Evolutionary conservation across 2,888 invertebrate genomes (phyloP).

Genomic region (Fragum whitleyi): DNA sequence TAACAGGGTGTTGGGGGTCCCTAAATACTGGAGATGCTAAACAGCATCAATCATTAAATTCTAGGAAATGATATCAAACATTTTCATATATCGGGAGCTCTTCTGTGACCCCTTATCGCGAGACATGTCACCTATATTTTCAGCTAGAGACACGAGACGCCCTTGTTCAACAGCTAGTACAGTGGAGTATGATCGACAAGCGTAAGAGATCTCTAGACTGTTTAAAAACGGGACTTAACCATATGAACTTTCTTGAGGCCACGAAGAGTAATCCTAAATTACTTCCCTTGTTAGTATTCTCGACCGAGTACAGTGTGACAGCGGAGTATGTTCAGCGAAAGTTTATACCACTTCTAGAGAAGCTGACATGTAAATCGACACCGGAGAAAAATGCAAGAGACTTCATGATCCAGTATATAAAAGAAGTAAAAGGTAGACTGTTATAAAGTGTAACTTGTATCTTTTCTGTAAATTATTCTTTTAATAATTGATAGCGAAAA

Average conservation of each 20-base stretch:
- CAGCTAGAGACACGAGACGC: slow-evolving; percentile 50
- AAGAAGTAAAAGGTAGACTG: slow-evolving; percentile 51
- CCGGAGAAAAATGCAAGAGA: slow-evolving; percentile 36
- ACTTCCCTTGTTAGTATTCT: slow-evolving; percentile 56
- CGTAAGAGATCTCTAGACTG: slow-evolving; percentile 56
- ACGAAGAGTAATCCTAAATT: slow-evolving; percentile 42
- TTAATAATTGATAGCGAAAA: too few relatives aligned
- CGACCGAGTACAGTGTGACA: slow-evolving; percentile 51
- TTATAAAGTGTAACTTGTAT: too few relatives aligned
- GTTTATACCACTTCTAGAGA: slow-evolving; percentile 36
- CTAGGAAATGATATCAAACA: too few relatives aligned
- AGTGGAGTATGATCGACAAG: slow-evolving; percentile 62
- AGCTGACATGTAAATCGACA: slow-evolving; percentile 32
- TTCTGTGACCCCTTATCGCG: too few relatives aligned
- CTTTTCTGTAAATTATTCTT: too few relatives aligned
- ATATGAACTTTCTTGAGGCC: slow-evolving; percentile 51
- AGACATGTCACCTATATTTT: too few relatives aligned
- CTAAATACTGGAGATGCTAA: too few relatives aligned
- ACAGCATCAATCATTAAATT: too few relatives aligned
- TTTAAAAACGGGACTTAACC: slow-evolving; percentile 52
- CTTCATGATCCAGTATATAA: slow-evolving; percentile 38
- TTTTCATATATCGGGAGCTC: too few relatives aligned
- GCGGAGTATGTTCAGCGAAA: slow-evolving; percentile 51
- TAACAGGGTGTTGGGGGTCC: too few relatives aligned
- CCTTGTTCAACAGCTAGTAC: slow-evolving; percentile 53